Conservation (phyloP, 2,113 vertebrate genomes). For the Tichodroma muraria region DNA sequence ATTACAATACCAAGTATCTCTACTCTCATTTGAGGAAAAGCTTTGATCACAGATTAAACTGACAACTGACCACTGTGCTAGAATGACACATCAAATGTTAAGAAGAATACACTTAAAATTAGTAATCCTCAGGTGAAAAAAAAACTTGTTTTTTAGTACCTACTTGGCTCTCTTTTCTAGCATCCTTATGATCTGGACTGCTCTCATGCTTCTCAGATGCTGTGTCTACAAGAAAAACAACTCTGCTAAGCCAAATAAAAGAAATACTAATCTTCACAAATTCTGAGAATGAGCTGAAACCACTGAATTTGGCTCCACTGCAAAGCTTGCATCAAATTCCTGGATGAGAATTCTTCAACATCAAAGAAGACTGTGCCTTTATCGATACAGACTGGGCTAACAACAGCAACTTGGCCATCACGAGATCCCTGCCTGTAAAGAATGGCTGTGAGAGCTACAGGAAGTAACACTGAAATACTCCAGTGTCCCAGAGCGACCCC, state of each 20-base stretch:
- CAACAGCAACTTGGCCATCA: not conserved
- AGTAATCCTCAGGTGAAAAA: not conserved
- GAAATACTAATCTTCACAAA: not conserved
- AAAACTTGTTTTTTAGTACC: accelerated
- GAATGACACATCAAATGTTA: not conserved
- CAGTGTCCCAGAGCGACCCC: not conserved
- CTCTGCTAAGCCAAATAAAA: not conserved
- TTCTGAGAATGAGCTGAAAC: not conserved
- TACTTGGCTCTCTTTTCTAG: not conserved
- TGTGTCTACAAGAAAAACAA: not conserved
- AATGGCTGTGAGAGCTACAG: not conserved
- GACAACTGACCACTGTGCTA: not conserved
- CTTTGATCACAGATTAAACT: not conserved
- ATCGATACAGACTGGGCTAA: not conserved
- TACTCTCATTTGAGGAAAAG: not conserved
- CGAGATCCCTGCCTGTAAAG: not conserved
- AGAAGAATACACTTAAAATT: not conserved
- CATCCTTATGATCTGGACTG: not conserved
- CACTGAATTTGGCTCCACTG: not conserved
- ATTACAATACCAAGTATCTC: not conserved
- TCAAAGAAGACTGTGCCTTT: not conserved
- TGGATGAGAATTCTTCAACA: not conserved
- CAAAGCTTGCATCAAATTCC: not conserved
- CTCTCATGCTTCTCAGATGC: not conserved
- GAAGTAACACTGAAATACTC: not conserved